A percentile compares a stretch with the other conserved stretches of the same genome.
Evolutionary conservation across 2,797 vertebrate genomes (phyloP).

Genomic region (Lepidocolaptes lacrymiger): DNA sequence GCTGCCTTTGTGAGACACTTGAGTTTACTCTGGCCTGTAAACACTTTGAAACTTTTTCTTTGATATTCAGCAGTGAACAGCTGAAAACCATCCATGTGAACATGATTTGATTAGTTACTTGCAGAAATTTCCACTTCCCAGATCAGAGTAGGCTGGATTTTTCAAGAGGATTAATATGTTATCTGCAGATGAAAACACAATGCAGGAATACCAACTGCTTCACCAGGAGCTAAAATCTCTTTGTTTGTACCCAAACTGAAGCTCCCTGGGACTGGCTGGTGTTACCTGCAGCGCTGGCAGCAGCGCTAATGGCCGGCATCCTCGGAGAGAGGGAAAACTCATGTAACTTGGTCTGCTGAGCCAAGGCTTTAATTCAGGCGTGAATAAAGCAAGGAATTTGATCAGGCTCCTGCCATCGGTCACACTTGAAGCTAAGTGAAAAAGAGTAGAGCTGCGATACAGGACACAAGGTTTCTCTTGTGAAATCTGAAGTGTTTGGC

Average conservation of each 20-base stretch:
- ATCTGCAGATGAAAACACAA: background rate
- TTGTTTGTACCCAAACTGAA: background rate
- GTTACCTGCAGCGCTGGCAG: background rate
- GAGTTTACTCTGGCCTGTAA: fast-evolving
- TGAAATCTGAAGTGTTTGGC: constrained; percentile 5
- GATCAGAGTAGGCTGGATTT: background rate
- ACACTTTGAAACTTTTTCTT: background rate
- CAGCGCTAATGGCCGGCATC: background rate
- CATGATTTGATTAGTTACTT: background rate
- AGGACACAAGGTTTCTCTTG: background rate
- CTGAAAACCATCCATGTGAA: background rate
- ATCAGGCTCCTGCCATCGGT: background rate
- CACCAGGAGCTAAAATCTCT: background rate
- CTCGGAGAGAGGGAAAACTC: background rate
- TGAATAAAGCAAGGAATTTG: constrained; percentile 64
- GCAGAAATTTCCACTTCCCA: background rate
- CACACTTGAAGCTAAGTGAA: constrained; percentile 17
- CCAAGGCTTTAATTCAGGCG: constrained; percentile 16
- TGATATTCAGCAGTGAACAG: background rate
- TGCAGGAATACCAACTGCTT: background rate
- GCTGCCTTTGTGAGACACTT: background rate
- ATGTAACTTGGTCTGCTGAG: background rate
- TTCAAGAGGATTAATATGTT: background rate
- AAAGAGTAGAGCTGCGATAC: background rate
- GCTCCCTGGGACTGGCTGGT: background rate